A percentile compares a stretch with the other conserved stretches of the same genome.
Conservation (phyloP, 92 coral and sea anemone genomes). For the Micromussa lordhowensis region DNA sequence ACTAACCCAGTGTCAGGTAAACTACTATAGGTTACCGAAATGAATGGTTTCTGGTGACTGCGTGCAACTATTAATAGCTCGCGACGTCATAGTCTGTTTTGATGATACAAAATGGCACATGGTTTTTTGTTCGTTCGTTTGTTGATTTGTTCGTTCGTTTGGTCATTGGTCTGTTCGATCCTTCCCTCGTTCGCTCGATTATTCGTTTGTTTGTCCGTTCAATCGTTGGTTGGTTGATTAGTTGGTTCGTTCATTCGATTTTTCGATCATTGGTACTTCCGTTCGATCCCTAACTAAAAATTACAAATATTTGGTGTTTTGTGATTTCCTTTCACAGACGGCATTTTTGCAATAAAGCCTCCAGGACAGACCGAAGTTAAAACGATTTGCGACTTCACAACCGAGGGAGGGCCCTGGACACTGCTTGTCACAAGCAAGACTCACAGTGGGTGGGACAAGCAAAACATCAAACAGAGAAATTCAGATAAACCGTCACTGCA, state of each 20-base stretch:
- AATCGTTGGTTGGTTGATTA: neutral
- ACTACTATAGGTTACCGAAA: neutral
- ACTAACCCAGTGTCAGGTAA: constrained; percentile 46
- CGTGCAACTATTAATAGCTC: neutral
- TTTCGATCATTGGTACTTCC: too few relatives aligned
- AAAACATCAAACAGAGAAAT: constrained; percentile 69
- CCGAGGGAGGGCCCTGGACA: constrained; percentile 82
- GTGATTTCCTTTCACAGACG: constrained; percentile 43
- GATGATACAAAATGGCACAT: too few relatives aligned
- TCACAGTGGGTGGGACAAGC: constrained; percentile 61
- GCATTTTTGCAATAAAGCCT: constrained; percentile 67
- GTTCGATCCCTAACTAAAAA: too few relatives aligned
- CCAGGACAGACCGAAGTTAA: constrained; percentile 66
- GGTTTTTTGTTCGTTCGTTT: neutral
- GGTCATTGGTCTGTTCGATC: neutral
- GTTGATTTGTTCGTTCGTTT: neutral
- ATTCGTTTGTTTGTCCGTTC: neutral
- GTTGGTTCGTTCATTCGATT: neutral
- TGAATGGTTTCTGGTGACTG: neutral
- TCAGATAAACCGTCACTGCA: constrained; percentile 53
- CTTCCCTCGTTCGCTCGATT: neutral
- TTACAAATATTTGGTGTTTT: neutral
- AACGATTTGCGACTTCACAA: constrained; percentile 73
- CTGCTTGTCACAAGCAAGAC: constrained; percentile 66
- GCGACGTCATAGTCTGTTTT: neutral